Base-by-base conservation (phyloP, 2,113 vertebrate species). In the Narcine bancroftii region DNA sequence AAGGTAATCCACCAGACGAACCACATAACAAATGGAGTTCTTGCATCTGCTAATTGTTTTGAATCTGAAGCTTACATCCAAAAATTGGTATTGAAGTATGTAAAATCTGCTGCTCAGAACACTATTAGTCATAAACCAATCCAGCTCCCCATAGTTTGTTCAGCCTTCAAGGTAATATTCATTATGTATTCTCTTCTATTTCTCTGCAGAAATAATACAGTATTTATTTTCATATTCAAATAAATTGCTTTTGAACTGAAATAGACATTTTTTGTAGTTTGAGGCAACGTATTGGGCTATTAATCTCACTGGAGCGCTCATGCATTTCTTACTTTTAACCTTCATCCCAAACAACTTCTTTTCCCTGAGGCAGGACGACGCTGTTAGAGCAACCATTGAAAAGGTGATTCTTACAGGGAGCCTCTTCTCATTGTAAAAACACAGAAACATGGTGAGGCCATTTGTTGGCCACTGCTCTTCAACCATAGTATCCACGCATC, bases 401-500 rank as follows among this genome's bases (percentile, higher is more conserved):
- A 93, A 92, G 29, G 69, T 39, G 10, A 79, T 93, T 75, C 89
- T 85, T 50, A 75, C 93, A 92, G 65, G 92, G 0, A 29, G 63
- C 92, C 92, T 92, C 66, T 93, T 93, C 94, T 93, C 93, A 92
- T 10, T 81, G 45, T 81, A 81, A 47, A 81, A 81, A 81, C 50
- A 45, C 6, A 47, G 66, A 45, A 53, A 93, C 33, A 91, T 92
- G 92, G 26, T 93, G 63, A 94, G 94, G 92, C 93, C 66, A 75
- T 0, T 94, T 13, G 93, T 92, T 93, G 93, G 36, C 29, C 63
- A 92, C 92, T 93, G 66, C 91, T 94, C 92, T 93, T 29, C 93
- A 85, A 85, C 79, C 83, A 92, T 7, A 66, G 92, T 92, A 91
- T 42, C 92, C 50, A 92, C 92, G 93, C 92, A 91, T 91, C 60